phyloP scores from a whole-genome alignment of 2,888 invertebrate genomes.

The Galerucella nymphaeae region DNA sequence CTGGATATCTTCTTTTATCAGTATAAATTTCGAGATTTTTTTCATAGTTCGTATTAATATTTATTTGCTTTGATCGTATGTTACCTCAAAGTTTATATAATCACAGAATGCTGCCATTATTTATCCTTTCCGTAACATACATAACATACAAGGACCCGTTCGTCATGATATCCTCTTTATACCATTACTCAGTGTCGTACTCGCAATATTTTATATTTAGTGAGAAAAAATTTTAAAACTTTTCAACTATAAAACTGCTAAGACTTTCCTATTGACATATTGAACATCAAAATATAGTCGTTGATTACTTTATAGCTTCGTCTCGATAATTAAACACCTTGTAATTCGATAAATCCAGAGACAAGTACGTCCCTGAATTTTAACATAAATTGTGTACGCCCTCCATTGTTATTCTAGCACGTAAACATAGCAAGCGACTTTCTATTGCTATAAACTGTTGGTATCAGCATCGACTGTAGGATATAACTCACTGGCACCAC shows the following conservation, averaged over 20 bases:
- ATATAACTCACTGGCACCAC: constrained; percentile 29
- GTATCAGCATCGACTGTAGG: constrained; percentile 28
- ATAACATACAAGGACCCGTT: constrained; percentile 5
- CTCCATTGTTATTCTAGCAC: constrained; percentile 12
- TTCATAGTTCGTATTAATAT: no score
- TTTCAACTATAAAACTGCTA: no score
- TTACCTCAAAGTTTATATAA: constrained; percentile 17
- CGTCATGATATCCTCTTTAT: neutral
- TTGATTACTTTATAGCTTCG: no score
- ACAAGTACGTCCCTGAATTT: neutral
- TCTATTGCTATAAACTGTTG: constrained; percentile 41
- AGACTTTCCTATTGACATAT: no score
- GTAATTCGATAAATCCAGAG: no score
- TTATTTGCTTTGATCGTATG: neutral
- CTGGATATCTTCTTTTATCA: no score
- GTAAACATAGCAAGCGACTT: constrained; percentile 29
- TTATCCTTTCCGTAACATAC: constrained; percentile 20
- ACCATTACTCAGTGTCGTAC: neutral
- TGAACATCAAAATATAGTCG: no score
- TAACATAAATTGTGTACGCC: constrained; percentile 26
- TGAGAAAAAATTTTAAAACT: neutral
- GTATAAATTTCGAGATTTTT: neutral
- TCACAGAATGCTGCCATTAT: constrained; percentile 18
- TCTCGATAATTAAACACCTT: no score
- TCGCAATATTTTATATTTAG: constrained; percentile 1